Base-by-base conservation (phyloP, 1,140 invertebrate species). In the Cydia splendana region DNA sequence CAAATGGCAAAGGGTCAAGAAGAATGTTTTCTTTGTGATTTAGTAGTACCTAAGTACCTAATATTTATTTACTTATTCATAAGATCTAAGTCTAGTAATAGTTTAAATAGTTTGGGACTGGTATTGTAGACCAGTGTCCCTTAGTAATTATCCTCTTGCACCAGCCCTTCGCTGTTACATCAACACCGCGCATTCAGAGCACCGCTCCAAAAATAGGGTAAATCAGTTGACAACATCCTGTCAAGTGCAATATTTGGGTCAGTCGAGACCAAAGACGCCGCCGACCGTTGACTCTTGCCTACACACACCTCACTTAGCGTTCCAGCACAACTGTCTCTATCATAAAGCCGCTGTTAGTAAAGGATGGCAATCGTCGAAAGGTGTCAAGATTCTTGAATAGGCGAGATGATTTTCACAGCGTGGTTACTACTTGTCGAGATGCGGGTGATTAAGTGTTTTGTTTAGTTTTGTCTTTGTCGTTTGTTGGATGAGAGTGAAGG, bases 221-320 rank as follows among this genome's bases (percentile, higher is more conserved):
- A 78, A 76, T 65, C 80, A 81, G 77, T 85, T 84, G 57, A 82
- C 78, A 65, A 71, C 85, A 75, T 86, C 85, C 85, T 82, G 81
- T 74, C 65, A 51, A 62, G 78, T 75, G 80, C 76, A 79, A 86
- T 82, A 88, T 89, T 76, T 91, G 81, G 89, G 88, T 89, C 89
- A 88, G 69, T 42, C 67, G 77, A 74, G 77, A 83, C 82, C 84
- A 85, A 85, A 85, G 79, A 76, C 48, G 82, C 82, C 83, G 84
- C 80, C 79, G 79, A 83, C 76, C 79, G 76, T 81, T 84, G 80
- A 82, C 82, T 42, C 30, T 18, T 18, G 38, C 13, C 9, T 7
- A 42, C 15, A 71, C 15, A 9, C 5, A 15, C 15, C 24, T 18
- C 28, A 10, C 65, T 28, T 13, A n/a, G 20, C 65, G 15, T 38